Conservation (phyloP, 1,140 invertebrate species). For the Apis florea region DNA sequence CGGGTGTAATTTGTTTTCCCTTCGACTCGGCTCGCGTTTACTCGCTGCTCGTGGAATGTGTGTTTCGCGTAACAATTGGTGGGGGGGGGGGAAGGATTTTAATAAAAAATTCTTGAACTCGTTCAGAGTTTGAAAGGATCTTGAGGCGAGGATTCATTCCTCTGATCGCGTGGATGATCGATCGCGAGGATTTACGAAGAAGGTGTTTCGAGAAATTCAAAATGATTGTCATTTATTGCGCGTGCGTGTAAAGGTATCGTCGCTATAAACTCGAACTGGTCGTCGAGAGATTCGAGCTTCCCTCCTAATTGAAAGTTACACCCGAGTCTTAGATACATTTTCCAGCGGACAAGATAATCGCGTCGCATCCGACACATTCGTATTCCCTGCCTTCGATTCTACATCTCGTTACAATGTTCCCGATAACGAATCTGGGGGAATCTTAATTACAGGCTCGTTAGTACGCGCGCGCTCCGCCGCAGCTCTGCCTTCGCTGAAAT, state of each 20-base stretch:
- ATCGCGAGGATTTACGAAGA: too few species aligned
- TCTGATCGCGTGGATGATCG: too few species aligned
- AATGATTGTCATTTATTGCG: not conserved
- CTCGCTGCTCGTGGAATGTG: too few species aligned
- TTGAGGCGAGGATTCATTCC: too few species aligned
- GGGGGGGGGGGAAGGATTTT: too few species aligned
- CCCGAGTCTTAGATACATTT: not conserved
- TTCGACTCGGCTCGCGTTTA: not conserved
- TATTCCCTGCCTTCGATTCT: not conserved
- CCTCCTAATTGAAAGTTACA: not conserved
- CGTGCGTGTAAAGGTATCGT: not conserved
- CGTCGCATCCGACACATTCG: not conserved
- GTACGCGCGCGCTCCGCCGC: not conserved
- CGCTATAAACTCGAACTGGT: not conserved
- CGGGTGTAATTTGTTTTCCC: not conserved
- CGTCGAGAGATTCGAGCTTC: too few species aligned
- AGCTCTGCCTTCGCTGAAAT: not conserved
- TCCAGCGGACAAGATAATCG: not conserved
- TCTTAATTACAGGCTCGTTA: conserved; percentile 28
- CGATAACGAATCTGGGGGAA: not conserved
- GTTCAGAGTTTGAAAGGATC: too few species aligned
- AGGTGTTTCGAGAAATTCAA: too few species aligned
- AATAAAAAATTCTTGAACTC: too few species aligned
- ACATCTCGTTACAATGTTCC: conserved; percentile 9
- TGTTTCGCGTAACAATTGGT: too few species aligned